Percentiles rank a stretch among this genome's conserved stretches.
Evolutionary conservation across 2,113 vertebrate genomes (phyloP).

Genomic region (Miniopterus natalensis): DNA sequence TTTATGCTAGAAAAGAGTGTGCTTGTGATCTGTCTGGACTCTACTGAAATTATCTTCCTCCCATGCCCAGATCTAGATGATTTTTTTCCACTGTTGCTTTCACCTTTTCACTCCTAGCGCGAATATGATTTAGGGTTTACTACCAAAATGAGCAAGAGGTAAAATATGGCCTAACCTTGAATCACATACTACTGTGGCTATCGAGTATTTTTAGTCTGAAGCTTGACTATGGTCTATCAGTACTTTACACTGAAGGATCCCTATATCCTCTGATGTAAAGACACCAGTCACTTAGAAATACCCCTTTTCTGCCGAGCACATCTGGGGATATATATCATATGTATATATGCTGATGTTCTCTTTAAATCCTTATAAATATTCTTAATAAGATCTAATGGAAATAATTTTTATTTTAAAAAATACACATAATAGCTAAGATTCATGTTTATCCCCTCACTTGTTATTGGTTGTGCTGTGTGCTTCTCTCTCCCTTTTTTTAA

Average conservation of each 20-base stretch:
- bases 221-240: neutral
- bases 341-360: neutral
- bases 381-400: neutral
- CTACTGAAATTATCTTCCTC: neutral
- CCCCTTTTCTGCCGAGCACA: neutral
- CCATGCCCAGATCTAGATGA: neutral
- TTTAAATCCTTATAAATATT: conserved; percentile 7
- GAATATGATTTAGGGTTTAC: neutral
- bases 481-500: neutral
- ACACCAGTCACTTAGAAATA: neutral
- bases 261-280: neutral
- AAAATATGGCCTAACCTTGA: neutral
- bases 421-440: neutral
- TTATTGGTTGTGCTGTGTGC: neutral
- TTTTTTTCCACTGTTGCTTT: neutral
- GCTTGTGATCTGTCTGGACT: neutral
- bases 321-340: neutral
- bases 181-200: neutral
- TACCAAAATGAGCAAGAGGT: neutral
- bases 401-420: neutral
- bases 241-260: neutral
- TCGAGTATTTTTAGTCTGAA: neutral
- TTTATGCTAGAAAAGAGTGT: neutral
- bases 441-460: neutral
- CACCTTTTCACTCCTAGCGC: neutral